Conservation (phyloP, 2,797 vertebrate species). For the Vespertilio murinus region DNA sequence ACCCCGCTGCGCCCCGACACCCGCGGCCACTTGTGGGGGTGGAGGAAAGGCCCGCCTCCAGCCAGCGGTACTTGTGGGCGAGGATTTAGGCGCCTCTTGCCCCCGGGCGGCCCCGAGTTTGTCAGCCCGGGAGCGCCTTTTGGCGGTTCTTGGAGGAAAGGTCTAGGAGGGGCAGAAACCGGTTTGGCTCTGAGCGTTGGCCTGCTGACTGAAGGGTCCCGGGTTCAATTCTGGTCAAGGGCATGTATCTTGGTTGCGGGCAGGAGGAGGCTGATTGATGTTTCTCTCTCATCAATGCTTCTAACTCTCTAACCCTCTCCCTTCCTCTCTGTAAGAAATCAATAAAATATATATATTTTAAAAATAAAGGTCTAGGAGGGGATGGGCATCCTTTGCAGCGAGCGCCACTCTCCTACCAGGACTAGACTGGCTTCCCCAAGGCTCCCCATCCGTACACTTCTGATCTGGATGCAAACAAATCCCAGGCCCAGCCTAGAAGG, state of each 20-base stretch:
- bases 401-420: not conserved
- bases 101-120: not conserved
- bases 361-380: too few species aligned
- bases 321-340: too few species aligned
- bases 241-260: too few species aligned
- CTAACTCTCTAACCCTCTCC: too few species aligned
- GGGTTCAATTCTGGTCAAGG: too few species aligned
- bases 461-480: not conserved
- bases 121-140: not conserved
- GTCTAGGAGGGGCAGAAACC: too few species aligned
- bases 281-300: too few species aligned
- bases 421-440: not conserved
- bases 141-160: not conserved
- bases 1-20: not conserved
- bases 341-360: too few species aligned
- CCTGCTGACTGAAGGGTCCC: too few species aligned
- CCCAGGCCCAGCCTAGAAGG: not conserved
- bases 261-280: too few species aligned
- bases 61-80: not conserved
- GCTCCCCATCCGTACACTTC: not conserved
- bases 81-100: too few species aligned
- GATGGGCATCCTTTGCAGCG: not conserved
- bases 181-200: too few species aligned
- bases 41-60: not conserved
- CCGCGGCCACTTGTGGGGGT: not conserved